These are phyloP conservation scores for Condylostylus longicornis DNA, from an alignment of 1,140 invertebrate species.

Conservation along the genomic window DNA sequence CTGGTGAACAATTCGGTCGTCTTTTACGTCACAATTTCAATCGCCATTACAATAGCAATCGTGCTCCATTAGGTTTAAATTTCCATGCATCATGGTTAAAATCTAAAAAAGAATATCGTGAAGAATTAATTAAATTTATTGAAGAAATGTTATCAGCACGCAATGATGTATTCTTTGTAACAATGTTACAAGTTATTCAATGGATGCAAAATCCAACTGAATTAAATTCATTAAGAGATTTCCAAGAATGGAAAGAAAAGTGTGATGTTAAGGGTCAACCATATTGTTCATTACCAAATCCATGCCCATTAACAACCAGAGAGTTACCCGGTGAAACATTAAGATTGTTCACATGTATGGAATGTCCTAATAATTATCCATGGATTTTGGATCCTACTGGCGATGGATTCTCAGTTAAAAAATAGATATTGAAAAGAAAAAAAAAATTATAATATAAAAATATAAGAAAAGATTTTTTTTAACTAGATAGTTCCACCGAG, in stretches of 20 bases:
- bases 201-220: slow-evolving; percentile 96
- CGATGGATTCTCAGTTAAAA: slow-evolving; percentile 71
- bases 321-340: slow-evolving; percentile 85
- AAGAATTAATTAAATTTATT: slow-evolving; percentile 84
- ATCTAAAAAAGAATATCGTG: slow-evolving; percentile 83
- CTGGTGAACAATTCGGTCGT: slow-evolving; percentile 71
- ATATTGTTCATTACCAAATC: slow-evolving; percentile 80
- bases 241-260: slow-evolving; percentile 90
- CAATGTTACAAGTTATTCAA: slow-evolving; percentile 85
- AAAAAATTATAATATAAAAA: neutral
- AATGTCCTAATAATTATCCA: slow-evolving; percentile 89
- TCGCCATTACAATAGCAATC: slow-evolving; percentile 81
- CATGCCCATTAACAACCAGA: slow-evolving; percentile 73
- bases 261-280: slow-evolving; percentile 88
- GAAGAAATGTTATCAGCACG: slow-evolving; percentile 80
- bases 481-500: slow-evolving; percentile 1
- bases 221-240: slow-evolving; percentile 68
- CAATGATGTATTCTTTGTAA: slow-evolving; percentile 89
- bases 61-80: slow-evolving; percentile 84
- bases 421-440: too few species aligned
- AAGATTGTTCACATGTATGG: slow-evolving; percentile 86
- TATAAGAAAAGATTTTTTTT: too few species aligned
- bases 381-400: slow-evolving; percentile 91
- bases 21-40: slow-evolving; percentile 87
- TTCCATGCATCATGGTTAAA: slow-evolving; percentile 93